Evolutionary conservation across 1,140 invertebrate genomes (phyloP).

Genomic region (Trachymyrmex cornetzi): DNA sequence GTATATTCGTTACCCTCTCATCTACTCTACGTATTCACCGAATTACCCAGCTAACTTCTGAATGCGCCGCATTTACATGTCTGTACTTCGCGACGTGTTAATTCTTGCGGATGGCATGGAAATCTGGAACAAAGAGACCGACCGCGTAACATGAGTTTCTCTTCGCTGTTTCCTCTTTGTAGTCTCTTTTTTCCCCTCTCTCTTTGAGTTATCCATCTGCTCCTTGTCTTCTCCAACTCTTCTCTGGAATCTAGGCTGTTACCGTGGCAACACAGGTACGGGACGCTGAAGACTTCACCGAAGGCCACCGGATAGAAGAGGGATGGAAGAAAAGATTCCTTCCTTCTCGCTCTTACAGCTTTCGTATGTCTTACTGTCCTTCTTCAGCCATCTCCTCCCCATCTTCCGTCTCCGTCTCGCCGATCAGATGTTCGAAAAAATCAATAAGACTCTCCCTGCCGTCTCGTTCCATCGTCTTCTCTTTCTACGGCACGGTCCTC

Average conservation of each 20-base stretch:
- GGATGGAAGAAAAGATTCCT: not conserved
- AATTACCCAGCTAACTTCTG: slow-evolving; percentile 39
- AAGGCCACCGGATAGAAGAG: slow-evolving; percentile 56
- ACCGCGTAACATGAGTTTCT: slow-evolving; percentile 31
- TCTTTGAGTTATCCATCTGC: slow-evolving; percentile 24
- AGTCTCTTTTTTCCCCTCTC: not conserved
- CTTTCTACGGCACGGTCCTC: not conserved
- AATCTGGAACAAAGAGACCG: slow-evolving; percentile 66
- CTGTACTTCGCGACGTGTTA: not conserved
- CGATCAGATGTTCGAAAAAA: slow-evolving; percentile 74
- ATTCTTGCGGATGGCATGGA: slow-evolving; percentile 27
- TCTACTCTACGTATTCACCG: not conserved
- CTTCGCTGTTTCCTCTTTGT: not conserved
- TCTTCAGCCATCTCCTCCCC: not conserved
- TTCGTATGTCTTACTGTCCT: not conserved
- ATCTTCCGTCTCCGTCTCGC: slow-evolving; percentile 7
- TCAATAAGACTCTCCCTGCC: slow-evolving; percentile 71
- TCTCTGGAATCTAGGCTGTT: slow-evolving; percentile 78
- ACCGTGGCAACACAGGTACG: slow-evolving; percentile 76
- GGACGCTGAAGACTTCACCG: slow-evolving; percentile 14
- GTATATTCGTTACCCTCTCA: not conserved
- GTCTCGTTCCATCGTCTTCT: slow-evolving; percentile 10
- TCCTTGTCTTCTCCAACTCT: slow-evolving; percentile 42
- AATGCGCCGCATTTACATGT: slow-evolving; percentile 6
- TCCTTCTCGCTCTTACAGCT: not conserved